Percentiles rank a stretch among this genome's conserved stretches.
phyloP scores from a whole-genome alignment of 37 sponge, comb jelly and placozoan species.

The Diacarnus erythraeanus region DNA sequence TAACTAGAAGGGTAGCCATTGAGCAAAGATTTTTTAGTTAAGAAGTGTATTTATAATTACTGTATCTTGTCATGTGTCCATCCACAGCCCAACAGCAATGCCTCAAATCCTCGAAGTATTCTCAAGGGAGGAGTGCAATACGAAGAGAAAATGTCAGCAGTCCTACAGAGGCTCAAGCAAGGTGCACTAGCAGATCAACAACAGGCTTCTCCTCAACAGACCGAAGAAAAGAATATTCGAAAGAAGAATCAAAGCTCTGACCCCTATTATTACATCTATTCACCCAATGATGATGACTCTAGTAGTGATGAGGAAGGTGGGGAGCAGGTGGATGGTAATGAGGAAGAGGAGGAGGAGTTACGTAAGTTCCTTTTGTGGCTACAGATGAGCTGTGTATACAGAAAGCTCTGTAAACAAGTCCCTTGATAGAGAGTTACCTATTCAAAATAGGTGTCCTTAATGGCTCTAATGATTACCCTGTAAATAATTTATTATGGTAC shows the following conservation, averaged over 20 bases:
- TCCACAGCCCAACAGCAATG: slow-evolving; percentile 11
- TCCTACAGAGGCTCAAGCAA: not conserved
- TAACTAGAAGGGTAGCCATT: too few relatives aligned
- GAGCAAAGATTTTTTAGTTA: too few relatives aligned
- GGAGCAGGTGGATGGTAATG: slow-evolving; percentile 15
- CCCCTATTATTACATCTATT: slow-evolving; percentile 51
- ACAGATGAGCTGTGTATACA: too few relatives aligned
- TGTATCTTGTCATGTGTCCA: too few relatives aligned
- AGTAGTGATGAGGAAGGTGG: slow-evolving; percentile 30
- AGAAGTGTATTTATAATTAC: too few relatives aligned
- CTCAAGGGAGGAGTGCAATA: slow-evolving; percentile 25
- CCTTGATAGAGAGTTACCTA: too few relatives aligned
- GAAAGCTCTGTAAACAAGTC: not conserved
- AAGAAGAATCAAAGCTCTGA: slow-evolving; percentile 6
- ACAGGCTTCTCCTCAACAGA: not conserved
- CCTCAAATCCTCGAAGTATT: slow-evolving; percentile 29
- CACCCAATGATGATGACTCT: slow-evolving; percentile 64
- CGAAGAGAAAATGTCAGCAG: slow-evolving; percentile 7
- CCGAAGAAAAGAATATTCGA: not conserved
- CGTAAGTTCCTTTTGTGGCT: not conserved
- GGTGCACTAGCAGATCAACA: not conserved
- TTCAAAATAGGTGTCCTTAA: too few relatives aligned
- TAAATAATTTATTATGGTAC: too few relatives aligned
- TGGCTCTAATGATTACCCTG: too few relatives aligned
- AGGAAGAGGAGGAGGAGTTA: slow-evolving; percentile 37